Percentiles rank a stretch among this genome's conserved stretches.
Evolutionary conservation across 2,797 vertebrate genomes (phyloP).

Genomic region (Manis pentadactyla): DNA sequence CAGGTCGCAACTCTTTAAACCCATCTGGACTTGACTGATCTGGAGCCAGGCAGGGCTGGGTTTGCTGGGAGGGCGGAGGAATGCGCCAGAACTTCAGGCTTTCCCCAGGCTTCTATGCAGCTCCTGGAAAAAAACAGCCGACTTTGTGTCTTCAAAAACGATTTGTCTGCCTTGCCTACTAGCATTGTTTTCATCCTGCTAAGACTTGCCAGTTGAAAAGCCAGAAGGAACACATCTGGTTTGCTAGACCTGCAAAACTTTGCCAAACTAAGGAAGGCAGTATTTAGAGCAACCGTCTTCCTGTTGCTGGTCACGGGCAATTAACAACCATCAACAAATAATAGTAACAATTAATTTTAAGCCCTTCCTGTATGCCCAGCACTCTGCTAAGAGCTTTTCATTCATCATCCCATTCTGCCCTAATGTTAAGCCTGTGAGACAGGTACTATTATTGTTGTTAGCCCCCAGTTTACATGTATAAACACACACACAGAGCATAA

Average conservation of each 20-base stretch:
- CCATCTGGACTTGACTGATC: background rate
- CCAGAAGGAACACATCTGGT: background rate
- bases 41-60: slow-evolving; percentile 21
- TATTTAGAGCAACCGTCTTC: background rate
- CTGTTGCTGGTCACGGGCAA: background rate
- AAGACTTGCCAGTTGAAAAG: slow-evolving; percentile 48
- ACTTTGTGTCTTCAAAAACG: background rate
- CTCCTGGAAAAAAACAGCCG: background rate
- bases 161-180: background rate
- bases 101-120: background rate
- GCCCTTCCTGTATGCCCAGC: background rate
- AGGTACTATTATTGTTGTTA: background rate
- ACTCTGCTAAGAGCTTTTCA: background rate
- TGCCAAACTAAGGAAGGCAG: background rate
- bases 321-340: background rate
- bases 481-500: slow-evolving; percentile 26
- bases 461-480: background rate
- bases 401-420: background rate
- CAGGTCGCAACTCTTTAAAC: background rate
- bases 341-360: background rate
- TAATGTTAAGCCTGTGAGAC: background rate
- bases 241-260: background rate
- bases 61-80: background rate
- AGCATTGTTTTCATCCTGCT: background rate
- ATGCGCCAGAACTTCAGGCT: background rate